Conservation (phyloP, 2,113 vertebrate species). For the Pygoscelis adeliae region DNA sequence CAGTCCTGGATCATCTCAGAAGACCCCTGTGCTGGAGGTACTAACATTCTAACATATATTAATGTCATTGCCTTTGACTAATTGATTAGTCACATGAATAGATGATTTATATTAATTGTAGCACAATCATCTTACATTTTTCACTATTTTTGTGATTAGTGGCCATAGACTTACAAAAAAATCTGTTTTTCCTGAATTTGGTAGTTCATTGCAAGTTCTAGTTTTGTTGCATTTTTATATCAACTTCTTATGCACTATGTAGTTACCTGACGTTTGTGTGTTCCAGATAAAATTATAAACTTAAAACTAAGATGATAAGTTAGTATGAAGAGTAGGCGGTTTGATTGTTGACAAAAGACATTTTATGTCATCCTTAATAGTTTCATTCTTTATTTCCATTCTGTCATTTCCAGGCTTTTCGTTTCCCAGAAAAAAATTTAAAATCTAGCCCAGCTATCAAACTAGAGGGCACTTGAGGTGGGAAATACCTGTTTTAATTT, state of each 20-base stretch:
- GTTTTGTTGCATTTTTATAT: not conserved
- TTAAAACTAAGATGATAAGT: not conserved
- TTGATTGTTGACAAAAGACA: not conserved
- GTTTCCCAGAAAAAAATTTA: not conserved
- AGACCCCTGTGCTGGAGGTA: slow-evolving; percentile 73
- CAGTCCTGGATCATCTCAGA: slow-evolving; percentile 81
- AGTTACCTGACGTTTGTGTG: not conserved
- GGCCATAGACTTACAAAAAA: not conserved
- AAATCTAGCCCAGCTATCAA: not conserved
- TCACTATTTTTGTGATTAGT: not conserved
- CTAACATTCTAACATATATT: not conserved
- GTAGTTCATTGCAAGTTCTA: not conserved
- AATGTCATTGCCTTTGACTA: not conserved
- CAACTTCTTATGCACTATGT: not conserved
- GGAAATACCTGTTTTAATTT: not conserved
- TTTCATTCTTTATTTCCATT: not conserved
- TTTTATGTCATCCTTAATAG: not conserved
- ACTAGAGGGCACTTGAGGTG: not conserved
- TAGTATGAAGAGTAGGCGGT: not conserved
- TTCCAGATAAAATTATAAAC: not conserved
- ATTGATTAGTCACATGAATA: not conserved
- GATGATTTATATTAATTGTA: not conserved
- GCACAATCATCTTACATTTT: not conserved
- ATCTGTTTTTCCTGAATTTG: not conserved
- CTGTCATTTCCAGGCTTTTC: not conserved